Conservation (phyloP, 2,888 invertebrate genomes). For the Bellardia pandia region DNA sequence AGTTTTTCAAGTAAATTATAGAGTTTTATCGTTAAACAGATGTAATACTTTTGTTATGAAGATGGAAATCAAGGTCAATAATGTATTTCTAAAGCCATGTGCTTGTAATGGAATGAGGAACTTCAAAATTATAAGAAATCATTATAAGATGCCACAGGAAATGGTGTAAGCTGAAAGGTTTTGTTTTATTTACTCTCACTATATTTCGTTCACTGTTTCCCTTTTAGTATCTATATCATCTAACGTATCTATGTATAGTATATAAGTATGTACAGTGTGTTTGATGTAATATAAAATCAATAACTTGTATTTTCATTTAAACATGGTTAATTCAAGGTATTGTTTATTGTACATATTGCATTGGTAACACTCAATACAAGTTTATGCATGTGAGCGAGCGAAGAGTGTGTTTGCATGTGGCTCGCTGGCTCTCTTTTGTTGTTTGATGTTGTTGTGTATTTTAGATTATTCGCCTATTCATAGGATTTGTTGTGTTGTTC, state of each 20-base stretch:
- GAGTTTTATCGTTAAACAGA: too few species aligned
- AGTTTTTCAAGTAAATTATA: too few species aligned
- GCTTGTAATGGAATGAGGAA: too few species aligned
- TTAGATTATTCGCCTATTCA: neutral
- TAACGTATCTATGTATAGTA: neutral
- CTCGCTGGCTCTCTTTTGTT: too few species aligned
- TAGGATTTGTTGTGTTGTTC: neutral
- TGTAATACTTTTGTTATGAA: too few species aligned
- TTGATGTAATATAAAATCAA: conserved; percentile 36
- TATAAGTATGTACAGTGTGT: neutral
- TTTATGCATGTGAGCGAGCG: neutral
- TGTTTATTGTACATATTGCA: conserved; percentile 7
- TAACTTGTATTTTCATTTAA: conserved; percentile 41
- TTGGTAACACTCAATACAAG: conserved; percentile 2
- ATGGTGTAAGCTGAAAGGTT: neutral
- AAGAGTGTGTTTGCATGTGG: neutral
- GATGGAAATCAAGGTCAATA: too few species aligned
- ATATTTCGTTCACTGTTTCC: neutral
- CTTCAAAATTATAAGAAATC: too few species aligned
- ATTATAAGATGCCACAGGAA: too few species aligned
- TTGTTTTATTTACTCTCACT: neutral
- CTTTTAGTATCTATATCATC: neutral
- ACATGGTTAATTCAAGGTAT: conserved; percentile 27
- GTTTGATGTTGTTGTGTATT: neutral
- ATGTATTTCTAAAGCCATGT: too few species aligned